Base-by-base conservation (phyloP, 2,113 vertebrate species). In the Tringa solitaria region DNA sequence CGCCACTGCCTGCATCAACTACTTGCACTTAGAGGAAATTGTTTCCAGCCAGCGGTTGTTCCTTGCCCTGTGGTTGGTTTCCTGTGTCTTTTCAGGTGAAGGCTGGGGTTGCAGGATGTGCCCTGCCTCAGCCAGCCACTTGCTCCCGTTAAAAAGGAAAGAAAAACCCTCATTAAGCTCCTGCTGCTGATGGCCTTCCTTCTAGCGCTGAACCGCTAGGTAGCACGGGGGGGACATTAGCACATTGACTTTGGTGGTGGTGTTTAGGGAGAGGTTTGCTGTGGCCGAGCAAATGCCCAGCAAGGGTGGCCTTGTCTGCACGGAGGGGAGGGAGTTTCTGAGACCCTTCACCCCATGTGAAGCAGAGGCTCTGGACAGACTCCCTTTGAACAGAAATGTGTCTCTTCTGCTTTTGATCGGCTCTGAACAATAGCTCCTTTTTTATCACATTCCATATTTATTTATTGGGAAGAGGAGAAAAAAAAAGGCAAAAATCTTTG, bases 381-480 rank as follows among this genome's bases (percentile, higher is more conserved):
- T 89, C 43, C 39, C 80, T 95, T 95, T 95, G 86, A 96, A 89
- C 69, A 87, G 54, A 76, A 87, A 83, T 70, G 72, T 56, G 28
- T 64, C 68, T 73, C 57, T 87, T 57, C 72, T 94, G 45, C 77
- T 93, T 95, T 96, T 94, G 79, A 84, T 92, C 63, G 37, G 54
- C 24, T 76, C 63, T 82, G 70, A 90, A 95, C 86, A 95, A 61
- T 50, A 82, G 67, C 43, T 81, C 50, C 82, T 80, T 89, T 80
- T 84, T 77, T 85, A 48, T 84, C 54, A 39, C 73, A 8, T 84
- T 92, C 57, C 53, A 50, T 76, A 46, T 35, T 67, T 84, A 63
- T 41, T 76, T 93, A 43, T 56, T 54, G 61, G 22, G 26, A 63
- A 64, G 16, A 81, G 57, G 15, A 68, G 37, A 3, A 10, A 22